Base-by-base conservation (phyloP, 2,888 invertebrate species). In the Achlya flavicornis region DNA sequence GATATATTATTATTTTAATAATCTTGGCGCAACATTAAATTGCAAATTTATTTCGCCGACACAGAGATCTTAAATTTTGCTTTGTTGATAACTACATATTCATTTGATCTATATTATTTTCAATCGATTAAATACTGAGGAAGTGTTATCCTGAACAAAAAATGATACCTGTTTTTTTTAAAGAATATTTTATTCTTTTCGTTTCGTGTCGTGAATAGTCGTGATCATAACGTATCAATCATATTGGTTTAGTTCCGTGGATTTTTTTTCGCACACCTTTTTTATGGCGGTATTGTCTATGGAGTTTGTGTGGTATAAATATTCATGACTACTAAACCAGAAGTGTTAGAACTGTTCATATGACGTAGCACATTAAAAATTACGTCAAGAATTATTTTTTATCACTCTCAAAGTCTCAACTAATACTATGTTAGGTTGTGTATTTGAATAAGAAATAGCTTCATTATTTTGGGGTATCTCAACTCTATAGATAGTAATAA, bases 301-400 rank as follows among this genome's bases (percentile, higher is more conserved):
- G 62, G 68, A 69, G 67, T 67, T 62, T 62, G 57, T 58, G 3
- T 14, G 12, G 46, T 65, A 64, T 64, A 64, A 68, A 75, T 75
- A 73, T 75, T 70, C 66, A 75, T 70, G 64, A 68, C n/a, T 58
- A 57, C 63, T 53, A 68, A 65, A 67, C 68, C 68, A 69, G 67
- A 74, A 74, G 62, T 61, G 53, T 19, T 53, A 53, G 19, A 53
- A 53, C 53, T 12, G 41, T 41, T 53, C 10, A 19, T 53, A 53
- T 19, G 53, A 19, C 53, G 53, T 48, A 16, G 16, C 16, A 16
- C 7, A 7, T 19, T 3, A 1, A 19, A 19, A 19, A 53, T 16
- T 5, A 48, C 4, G 48, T 16, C 4, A 16, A 48, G 48, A n/a
- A 16, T 48, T 5, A 14, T 14, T 3, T 14, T 43, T 43, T 6